These are phyloP conservation scores for Leiothrix lutea DNA, from an alignment of 2,113 vertebrate species.

Conservation along the genomic window DNA sequence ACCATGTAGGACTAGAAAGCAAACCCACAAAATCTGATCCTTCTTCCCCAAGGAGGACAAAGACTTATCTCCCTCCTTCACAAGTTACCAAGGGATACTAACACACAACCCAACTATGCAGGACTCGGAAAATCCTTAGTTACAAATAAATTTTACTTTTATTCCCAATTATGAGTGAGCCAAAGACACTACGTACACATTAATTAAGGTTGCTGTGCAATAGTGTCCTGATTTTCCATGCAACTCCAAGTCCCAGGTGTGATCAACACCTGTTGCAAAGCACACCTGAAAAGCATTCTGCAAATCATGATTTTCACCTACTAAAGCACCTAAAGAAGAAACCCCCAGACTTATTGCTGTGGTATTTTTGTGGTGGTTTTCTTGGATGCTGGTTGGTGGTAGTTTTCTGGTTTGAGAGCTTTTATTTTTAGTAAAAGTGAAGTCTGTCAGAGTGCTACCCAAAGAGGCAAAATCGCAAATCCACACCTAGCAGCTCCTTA, in stretches of 20 bases:
- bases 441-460: neutral
- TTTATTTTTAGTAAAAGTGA: neutral
- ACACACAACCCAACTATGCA: no score
- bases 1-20: fast-evolving
- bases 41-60: neutral
- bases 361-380: neutral
- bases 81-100: neutral
- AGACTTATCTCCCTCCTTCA: fast-evolving
- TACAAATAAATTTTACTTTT: neutral
- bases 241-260: no score
- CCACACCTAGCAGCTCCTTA: neutral
- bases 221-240: fast-evolving
- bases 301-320: fast-evolving
- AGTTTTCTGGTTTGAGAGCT: neutral
- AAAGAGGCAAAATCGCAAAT: neutral
- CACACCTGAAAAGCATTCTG: neutral
- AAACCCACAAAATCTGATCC: neutral
- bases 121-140: neutral
- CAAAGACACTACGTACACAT: fast-evolving
- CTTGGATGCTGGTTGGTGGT: no score
- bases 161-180: fast-evolving
- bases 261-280: neutral
- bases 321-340: neutral
- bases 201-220: neutral
- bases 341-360: neutral